These are phyloP conservation scores for Melanargia galathea DNA, from an alignment of 2,888 invertebrate genomes.

Conservation along the genomic window DNA sequence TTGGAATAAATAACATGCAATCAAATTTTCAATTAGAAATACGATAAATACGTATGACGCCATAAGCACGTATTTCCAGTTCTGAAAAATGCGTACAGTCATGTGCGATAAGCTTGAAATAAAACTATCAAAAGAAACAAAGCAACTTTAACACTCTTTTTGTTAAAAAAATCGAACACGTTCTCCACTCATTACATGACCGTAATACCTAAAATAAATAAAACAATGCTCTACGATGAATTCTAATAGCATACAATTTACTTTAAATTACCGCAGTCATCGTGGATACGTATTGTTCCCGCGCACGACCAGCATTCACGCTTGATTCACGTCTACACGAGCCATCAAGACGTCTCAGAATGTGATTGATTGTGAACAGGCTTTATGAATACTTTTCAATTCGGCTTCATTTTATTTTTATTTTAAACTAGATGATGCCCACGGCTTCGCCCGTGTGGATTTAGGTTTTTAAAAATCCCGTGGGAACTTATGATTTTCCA, in stretches of 20 bases:
- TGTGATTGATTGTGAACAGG: constrained; percentile 66
- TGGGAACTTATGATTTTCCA: no score
- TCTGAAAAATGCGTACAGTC: no score
- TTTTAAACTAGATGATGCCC: no score
- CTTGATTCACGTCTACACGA: constrained; percentile 4
- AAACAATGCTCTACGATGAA: constrained; percentile 26
- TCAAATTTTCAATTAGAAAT: no score
- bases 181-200: neutral
- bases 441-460: no score
- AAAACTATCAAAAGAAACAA: neutral
- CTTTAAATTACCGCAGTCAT: constrained; percentile 45
- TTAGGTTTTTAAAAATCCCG: no score
- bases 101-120: neutral
- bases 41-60: neutral
- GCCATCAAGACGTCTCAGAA: constrained; percentile 63
- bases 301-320: constrained; percentile 7
- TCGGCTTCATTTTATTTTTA: constrained; percentile 45
- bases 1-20: no score
- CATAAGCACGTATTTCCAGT: no score
- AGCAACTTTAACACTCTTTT: no score
- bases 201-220: neutral
- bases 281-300: constrained; percentile 30
- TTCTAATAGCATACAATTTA: constrained; percentile 36
- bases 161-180: neutral
- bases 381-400: constrained; percentile 60